Base-by-base conservation (phyloP, 1,140 invertebrate species). In the Ips typographus region DNA sequence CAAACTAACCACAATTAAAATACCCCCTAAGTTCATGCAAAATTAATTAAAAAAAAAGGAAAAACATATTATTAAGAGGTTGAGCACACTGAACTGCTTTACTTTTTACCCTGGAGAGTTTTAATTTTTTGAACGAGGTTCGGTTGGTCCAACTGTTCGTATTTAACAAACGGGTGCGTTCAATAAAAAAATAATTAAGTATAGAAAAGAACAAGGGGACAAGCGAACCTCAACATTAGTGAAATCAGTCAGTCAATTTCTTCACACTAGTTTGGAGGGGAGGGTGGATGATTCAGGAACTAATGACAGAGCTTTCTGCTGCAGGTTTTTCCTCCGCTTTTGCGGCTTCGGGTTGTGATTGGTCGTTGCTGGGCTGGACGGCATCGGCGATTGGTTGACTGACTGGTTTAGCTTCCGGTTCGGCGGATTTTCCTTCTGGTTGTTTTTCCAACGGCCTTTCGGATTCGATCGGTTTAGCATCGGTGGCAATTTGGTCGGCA, bases 141-240 rank as follows among this genome's bases (percentile, higher is more conserved):
- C 71, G 75, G 71, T 77, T 64, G 40, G 58, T 72, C 71, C 75
- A 76, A 70, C 65, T 72, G 71, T 77, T 77, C 76, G 56, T 37
- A 43, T 22, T 8, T 37, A 62, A 53, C 42, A 56, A 56, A 40
- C 64, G 44, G 22, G 22, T 22, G 22, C 22, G 22, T 22, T 22
- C 22, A 22, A 22, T 22, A 22, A 67, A 72, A 70, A 53, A 71
- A 71, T 71, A 71, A 67, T 76, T 74, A 74, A 76, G 73, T 75
- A 71, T 53, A 41, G 63, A 49, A 22, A 37, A 69, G 73, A 78
- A 78, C 73, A 74, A 75, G 71, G 71, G 77, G 72, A 71, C 77
- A 77, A 78, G 76, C 74, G 68, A 72, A 72, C 74, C 74, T 76
- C 75, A 51, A 60, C 57, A 71, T 52, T 74, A 65, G 56, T 22